phyloP scores from a whole-genome alignment of 2,888 invertebrate genomes.

The Conchocele bisecta region DNA sequence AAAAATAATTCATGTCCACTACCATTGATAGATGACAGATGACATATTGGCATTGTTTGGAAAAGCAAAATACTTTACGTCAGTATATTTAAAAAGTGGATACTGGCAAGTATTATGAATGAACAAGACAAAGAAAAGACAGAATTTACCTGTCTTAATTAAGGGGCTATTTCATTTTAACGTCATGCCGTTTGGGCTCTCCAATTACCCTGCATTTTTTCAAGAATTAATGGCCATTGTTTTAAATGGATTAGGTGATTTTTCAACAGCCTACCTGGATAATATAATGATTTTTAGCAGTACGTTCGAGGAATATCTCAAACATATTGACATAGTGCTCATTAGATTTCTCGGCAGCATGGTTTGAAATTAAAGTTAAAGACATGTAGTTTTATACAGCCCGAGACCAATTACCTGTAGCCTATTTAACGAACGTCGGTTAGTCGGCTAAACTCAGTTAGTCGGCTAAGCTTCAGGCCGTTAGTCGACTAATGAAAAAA shows the following conservation, averaged over 20 bases:
- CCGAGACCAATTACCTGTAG: slow-evolving; percentile 40
- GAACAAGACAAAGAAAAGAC: slow-evolving; percentile 1
- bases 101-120: slow-evolving; percentile 44
- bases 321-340: slow-evolving; percentile 36
- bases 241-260: slow-evolving; percentile 32
- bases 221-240: slow-evolving; percentile 37
- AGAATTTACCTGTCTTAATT: slow-evolving; percentile 14
- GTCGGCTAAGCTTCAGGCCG: no score
- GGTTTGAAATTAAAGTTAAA: slow-evolving; percentile 29
- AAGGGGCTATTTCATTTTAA: slow-evolving; percentile 39
- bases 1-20: slow-evolving; percentile 25
- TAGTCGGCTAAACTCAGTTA: no score
- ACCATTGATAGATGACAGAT: slow-evolving; percentile 11
- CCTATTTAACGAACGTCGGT: no score
- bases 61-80: slow-evolving; percentile 31
- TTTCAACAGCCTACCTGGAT: slow-evolving; percentile 47
- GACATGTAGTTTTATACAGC: slow-evolving; percentile 35
- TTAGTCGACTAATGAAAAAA: no score
- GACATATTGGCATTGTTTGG: slow-evolving; percentile 21
- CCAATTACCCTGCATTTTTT: slow-evolving; percentile 31
- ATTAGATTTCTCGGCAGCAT: slow-evolving; percentile 28
- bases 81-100: slow-evolving; percentile 29
- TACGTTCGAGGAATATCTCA: slow-evolving; percentile 42
- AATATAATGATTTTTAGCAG: slow-evolving; percentile 47
- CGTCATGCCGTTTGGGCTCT: slow-evolving; percentile 33